Percentiles rank a stretch among this genome's conserved stretches.
Evolutionary conservation across 2,797 vertebrate species (phyloP).

Genomic region (Lacerta agilis): DNA sequence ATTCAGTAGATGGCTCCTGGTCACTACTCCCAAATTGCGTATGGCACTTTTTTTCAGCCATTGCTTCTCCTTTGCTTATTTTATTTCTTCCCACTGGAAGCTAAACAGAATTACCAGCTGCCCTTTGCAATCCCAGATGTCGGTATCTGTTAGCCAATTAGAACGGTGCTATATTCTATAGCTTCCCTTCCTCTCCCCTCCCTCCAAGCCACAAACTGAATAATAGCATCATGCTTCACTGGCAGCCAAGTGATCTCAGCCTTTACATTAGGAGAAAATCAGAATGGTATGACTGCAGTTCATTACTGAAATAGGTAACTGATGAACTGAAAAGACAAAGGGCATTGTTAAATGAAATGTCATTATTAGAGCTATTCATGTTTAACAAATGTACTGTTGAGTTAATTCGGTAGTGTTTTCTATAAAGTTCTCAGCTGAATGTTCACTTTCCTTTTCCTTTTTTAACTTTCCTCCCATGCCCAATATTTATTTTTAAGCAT

Average conservation of each 20-base stretch:
- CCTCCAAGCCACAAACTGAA: constrained; percentile 80
- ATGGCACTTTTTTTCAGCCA: constrained; percentile 42
- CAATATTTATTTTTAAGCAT: constrained; percentile 55
- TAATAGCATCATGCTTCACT: constrained; percentile 85
- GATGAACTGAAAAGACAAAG: constrained; percentile 87
- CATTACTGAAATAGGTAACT: constrained; percentile 86
- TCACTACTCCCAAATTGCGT: constrained; percentile 67
- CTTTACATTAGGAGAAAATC: constrained; percentile 85
- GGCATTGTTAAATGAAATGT: constrained; percentile 86
- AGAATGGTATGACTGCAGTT: constrained; percentile 84
- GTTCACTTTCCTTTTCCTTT: constrained; percentile 65
- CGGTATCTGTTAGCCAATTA: constrained; percentile 79
- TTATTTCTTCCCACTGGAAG: constrained; percentile 68
- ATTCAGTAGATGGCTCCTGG: constrained; percentile 70
- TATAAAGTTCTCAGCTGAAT: constrained; percentile 78
- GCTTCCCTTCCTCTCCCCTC: constrained; percentile 62
- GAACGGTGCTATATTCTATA: constrained; percentile 78
- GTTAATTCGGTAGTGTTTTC: constrained; percentile 83
- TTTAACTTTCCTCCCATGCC: constrained; percentile 54
- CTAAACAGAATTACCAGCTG: constrained; percentile 69
- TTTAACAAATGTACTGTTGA: constrained; percentile 87
- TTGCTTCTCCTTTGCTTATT: constrained; percentile 52
- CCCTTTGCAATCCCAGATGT: constrained; percentile 67
- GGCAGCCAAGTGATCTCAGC: constrained; percentile 83
- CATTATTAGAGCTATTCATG: constrained; percentile 85